Evolutionary conservation across 2,888 invertebrate species (phyloP).

Genomic region (Stenchaetothrips biformis): DNA sequence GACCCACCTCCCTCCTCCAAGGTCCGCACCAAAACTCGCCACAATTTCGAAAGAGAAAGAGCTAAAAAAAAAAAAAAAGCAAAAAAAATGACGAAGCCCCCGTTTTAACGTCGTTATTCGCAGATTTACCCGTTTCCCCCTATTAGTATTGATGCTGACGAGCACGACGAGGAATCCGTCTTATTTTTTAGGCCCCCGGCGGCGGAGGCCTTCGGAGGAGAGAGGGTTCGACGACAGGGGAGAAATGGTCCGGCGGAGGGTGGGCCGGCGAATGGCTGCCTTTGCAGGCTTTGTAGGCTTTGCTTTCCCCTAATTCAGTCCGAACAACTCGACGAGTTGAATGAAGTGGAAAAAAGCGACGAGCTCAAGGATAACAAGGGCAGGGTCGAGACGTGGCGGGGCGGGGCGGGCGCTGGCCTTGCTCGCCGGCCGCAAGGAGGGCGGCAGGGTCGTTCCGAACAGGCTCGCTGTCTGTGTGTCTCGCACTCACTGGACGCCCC

Average conservation of each 20-base stretch:
- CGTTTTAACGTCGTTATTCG: no score
- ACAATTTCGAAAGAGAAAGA: background rate
- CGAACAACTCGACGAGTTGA: slow-evolving; percentile 3
- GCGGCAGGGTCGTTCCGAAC: no score
- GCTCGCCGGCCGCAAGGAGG: no score
- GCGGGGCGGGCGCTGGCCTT: background rate
- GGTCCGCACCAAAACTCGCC: no score
- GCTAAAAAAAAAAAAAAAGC: no score
- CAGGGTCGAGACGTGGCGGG: slow-evolving; percentile 4
- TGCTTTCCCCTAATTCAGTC: no score
- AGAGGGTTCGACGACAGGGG: background rate
- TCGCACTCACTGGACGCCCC: no score
- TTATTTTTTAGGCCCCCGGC: background rate
- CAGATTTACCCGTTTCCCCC: no score
- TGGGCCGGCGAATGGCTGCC: background rate
- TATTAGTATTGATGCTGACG: no score
- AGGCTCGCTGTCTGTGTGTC: background rate
- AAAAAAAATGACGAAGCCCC: background rate
- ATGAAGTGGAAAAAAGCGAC: slow-evolving; percentile 35
- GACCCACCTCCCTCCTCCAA: no score
- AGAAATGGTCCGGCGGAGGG: background rate
- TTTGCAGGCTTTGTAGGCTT: no score
- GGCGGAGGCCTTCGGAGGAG: background rate
- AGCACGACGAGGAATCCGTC: no score
- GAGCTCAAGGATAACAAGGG: slow-evolving; percentile 32